These are phyloP conservation scores for Orussus abietinus DNA, from an alignment of 1,140 invertebrate species.

Conservation along the genomic window DNA sequence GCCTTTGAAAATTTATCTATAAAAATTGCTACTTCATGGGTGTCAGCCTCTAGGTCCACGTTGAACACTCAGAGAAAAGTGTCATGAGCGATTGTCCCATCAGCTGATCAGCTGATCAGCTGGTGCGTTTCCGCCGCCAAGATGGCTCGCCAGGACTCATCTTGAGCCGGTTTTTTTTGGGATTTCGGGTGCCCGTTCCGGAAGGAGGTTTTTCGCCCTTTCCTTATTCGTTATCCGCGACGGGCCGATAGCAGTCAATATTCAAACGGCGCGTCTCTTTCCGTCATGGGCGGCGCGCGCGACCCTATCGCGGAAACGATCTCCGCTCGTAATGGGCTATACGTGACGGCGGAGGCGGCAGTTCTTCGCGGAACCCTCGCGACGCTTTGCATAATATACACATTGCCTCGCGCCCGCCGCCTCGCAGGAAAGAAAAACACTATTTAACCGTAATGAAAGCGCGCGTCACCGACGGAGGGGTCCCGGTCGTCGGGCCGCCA, in stretches of 20 bases:
- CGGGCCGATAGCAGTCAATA: constrained; percentile 29
- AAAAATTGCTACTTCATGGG: no score
- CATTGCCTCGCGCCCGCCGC: constrained; percentile 15
- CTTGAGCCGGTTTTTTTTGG: no score
- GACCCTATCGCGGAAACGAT: constrained; percentile 29
- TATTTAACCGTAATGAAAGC: constrained; percentile 23
- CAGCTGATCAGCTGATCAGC: no score
- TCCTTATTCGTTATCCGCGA: constrained; percentile 26
- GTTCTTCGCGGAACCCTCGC: constrained; percentile 16
- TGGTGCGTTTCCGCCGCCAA: no score
- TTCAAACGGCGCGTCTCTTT: constrained; percentile 30
- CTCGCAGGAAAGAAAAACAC: constrained; percentile 16
- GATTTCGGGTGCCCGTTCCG: no score
- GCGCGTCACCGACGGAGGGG: constrained; percentile 16
- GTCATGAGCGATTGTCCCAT: no score
- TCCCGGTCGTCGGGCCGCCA: no score
- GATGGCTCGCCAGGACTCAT: no score
- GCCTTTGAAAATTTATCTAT: no score
- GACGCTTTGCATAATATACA: constrained; percentile 38
- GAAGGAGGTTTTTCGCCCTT: no score
- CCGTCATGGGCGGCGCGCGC: constrained; percentile 24
- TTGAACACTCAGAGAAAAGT: no score
- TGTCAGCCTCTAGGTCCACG: no score
- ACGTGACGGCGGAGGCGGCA: constrained; percentile 31
- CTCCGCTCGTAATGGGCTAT: constrained; percentile 33